These are phyloP conservation scores for Drosophila prosaltans DNA, from an alignment of 1,140 invertebrate species.

Conservation along the genomic window DNA sequence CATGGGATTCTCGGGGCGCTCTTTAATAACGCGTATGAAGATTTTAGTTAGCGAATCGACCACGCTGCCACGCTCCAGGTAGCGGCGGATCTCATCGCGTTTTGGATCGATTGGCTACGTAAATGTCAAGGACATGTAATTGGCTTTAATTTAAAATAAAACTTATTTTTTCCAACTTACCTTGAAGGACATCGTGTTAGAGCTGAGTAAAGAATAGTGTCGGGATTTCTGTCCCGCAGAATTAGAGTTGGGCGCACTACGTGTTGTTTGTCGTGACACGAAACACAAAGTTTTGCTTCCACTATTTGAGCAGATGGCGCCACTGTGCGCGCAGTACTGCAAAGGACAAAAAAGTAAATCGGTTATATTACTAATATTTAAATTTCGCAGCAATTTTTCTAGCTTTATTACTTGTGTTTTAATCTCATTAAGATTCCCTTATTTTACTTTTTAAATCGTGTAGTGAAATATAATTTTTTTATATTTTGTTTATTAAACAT, in stretches of 20 bases:
- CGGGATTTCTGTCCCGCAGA: neutral
- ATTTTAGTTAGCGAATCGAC: constrained; percentile 96
- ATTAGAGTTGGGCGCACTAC: no score
- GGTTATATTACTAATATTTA: no score
- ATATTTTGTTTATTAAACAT: neutral
- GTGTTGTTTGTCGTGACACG: no score
- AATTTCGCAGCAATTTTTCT: no score
- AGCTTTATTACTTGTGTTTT: no score
- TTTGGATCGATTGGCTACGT: constrained; percentile 91
- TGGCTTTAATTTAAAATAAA: neutral
- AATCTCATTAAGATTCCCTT: no score
- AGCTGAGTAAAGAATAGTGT: neutral
- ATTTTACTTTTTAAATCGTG: no score
- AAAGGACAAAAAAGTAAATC: no score
- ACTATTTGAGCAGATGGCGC: no score
- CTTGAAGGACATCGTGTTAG: constrained; percentile 74
- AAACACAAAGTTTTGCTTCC: no score
- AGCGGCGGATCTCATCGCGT: constrained; percentile 95
- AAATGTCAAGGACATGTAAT: neutral
- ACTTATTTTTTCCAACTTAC: constrained; percentile 36
- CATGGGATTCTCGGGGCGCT: constrained; percentile 94
- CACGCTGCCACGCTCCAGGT: constrained; percentile 94
- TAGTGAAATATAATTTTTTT: no score
- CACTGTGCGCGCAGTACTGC: no score
- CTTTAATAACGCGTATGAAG: constrained; percentile 93